Evolutionary conservation across 53 echinoderm and acorn worm genomes (phyloP).

Genomic region (Mesocentrotus franciscanus): DNA sequence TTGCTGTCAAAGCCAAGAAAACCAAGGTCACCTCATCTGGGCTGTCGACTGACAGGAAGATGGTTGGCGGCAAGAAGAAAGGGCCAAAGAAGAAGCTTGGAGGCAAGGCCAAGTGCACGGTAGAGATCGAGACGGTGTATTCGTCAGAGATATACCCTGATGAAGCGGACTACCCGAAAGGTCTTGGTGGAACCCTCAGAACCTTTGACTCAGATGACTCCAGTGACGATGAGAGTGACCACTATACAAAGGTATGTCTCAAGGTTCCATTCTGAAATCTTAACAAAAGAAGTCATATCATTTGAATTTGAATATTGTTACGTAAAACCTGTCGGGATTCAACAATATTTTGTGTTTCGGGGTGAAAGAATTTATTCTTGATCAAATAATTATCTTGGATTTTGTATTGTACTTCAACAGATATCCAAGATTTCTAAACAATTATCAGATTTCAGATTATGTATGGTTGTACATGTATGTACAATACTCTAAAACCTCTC

Average conservation of each 20-base stretch:
- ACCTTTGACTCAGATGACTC: constrained; percentile 53
- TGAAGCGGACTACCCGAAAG: constrained; percentile 39
- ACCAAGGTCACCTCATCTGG: constrained; percentile 13
- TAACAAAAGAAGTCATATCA: neutral
- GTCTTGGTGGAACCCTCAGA: neutral
- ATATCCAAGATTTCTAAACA: too few relatives aligned
- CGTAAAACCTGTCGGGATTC: neutral
- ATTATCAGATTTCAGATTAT: too few relatives aligned
- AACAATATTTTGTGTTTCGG: too few relatives aligned
- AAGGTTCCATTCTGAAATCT: neutral
- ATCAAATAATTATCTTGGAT: neutral
- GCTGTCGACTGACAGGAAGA: constrained; percentile 25
- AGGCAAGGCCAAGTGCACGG: constrained; percentile 74
- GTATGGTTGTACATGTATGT: too few relatives aligned
- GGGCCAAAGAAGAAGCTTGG: constrained; percentile 72
- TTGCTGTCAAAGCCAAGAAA: constrained; percentile 62
- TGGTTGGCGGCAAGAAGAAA: constrained; percentile 71
- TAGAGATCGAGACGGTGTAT: constrained; percentile 79
- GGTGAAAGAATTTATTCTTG: neutral
- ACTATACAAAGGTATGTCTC: constrained; percentile 55
- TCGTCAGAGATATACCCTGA: constrained; percentile 69
- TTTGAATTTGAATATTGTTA: neutral
- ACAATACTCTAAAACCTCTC: neutral
- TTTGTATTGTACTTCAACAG: too few relatives aligned
- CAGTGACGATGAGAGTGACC: constrained; percentile 64